Evolutionary conservation across 2,113 vertebrate genomes (phyloP).

Genomic region (Ophthalmotilapia sp.): DNA sequence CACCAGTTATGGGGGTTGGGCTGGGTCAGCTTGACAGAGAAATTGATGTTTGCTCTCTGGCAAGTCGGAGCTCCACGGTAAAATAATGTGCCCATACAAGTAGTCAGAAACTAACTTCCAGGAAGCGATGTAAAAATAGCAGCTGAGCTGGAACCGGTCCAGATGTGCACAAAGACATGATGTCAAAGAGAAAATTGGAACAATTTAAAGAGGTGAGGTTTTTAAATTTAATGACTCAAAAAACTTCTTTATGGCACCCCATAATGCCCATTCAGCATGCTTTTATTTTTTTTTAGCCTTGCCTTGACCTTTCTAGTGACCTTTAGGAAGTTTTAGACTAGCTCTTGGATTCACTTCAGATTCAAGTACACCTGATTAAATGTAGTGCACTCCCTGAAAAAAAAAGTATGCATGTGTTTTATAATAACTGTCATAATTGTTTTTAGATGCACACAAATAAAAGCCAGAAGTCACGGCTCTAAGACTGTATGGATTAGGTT

Average conservation of each 20-base stretch:
- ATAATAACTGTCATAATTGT: neutral
- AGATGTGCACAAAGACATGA: neutral
- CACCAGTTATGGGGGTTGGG: neutral
- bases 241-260: neutral
- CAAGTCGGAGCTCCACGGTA: neutral
- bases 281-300: neutral
- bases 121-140: neutral
- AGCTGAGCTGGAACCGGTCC: neutral
- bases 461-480: neutral
- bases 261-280: neutral
- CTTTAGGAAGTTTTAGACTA: neutral
- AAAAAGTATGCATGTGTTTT: neutral
- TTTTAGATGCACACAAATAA: neutral
- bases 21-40: neutral
- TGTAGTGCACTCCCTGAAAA: neutral
- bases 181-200: neutral
- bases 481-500: neutral
- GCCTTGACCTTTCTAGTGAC: neutral
- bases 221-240: neutral
- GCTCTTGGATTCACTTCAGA: neutral
- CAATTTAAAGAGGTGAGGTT: neutral
- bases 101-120: neutral
- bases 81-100: neutral
- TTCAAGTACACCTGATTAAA: neutral
- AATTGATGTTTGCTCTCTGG: neutral